Evolutionary conservation across 2,797 vertebrate genomes (phyloP).

Genomic region (Muscicapa striata): DNA sequence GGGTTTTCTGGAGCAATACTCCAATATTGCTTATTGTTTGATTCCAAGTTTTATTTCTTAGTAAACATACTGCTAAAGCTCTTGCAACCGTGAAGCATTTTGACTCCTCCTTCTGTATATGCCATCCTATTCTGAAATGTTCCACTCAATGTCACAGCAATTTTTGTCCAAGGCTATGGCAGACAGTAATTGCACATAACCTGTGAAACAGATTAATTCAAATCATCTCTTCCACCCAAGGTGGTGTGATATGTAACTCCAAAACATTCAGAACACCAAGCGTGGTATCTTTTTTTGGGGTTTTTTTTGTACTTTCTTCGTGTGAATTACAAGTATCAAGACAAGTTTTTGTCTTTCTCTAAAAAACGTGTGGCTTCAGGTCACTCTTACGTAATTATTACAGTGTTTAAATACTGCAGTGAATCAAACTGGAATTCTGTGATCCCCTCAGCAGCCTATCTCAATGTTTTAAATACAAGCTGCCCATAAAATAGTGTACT

Average conservation of each 20-base stretch:
- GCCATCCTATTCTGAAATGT: neutral
- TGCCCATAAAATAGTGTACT: neutral
- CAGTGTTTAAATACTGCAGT: neutral
- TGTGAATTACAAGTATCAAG: neutral
- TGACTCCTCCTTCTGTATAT: neutral
- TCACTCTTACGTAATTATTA: neutral
- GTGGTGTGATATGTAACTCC: neutral
- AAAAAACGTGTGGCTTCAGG: neutral
- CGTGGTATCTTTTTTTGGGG: neutral
- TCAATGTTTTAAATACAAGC: neutral
- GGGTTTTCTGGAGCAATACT: neutral
- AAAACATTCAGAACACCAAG: neutral
- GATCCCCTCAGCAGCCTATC: neutral
- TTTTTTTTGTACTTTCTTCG: neutral
- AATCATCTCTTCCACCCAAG: neutral
- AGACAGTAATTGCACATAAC: neutral
- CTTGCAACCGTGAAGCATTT: neutral
- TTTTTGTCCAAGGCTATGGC: neutral
- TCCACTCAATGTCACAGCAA: neutral
- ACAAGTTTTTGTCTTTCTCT: neutral
- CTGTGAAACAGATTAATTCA: neutral
- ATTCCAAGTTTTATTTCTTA: neutral
- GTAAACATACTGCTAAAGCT: neutral
- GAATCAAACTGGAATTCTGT: neutral
- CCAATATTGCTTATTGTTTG: neutral